A percentile compares a stretch with the other conserved stretches of the same genome.
Conservation (phyloP, 2,797 vertebrate species). For the Hemitrygon akajei region DNA sequence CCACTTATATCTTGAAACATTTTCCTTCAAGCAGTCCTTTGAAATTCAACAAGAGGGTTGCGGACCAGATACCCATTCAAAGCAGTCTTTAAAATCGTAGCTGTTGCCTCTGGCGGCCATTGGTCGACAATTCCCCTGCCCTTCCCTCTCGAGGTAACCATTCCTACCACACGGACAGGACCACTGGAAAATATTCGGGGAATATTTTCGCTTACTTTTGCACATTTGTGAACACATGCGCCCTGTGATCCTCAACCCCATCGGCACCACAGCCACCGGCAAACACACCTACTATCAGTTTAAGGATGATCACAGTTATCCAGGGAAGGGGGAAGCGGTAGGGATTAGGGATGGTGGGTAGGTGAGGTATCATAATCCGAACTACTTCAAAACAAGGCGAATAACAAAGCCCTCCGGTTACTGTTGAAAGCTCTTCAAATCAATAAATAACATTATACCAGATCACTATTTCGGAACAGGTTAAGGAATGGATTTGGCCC, state of each 20-base stretch:
- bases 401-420: not conserved
- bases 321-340: not conserved
- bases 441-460: not conserved
- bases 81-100: no score
- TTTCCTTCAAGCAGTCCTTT: not conserved
- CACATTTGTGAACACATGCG: not conserved
- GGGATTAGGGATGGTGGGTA: not conserved
- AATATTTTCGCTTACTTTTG: not conserved
- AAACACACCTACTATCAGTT: not conserved
- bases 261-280: not conserved
- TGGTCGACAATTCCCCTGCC: not conserved
- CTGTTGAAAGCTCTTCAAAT: not conserved
- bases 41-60: not conserved
- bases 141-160: not conserved
- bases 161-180: not conserved
- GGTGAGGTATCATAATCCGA: not conserved
- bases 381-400: not conserved
- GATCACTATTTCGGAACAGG: not conserved
- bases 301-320: not conserved
- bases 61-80: not conserved
- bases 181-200: not conserved
- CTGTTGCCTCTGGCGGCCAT: not conserved
- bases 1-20: not conserved
- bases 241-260: not conserved
- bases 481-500: not conserved